Base-by-base conservation (phyloP, 23 tunicate genomes). In the Clavelina lepadiformis region DNA sequence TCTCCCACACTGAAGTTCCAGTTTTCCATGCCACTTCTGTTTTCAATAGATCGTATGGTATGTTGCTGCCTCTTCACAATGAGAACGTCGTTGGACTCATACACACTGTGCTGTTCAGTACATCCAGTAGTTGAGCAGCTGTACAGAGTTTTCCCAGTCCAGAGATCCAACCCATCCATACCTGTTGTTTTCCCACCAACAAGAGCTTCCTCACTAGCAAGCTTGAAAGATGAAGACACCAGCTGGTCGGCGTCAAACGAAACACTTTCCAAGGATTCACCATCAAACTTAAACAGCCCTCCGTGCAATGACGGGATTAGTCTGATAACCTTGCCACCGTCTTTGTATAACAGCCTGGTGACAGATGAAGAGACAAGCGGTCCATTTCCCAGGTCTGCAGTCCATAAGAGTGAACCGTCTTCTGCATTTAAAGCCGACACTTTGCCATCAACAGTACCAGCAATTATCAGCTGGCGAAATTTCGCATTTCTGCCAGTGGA, bases 1-100 rank as follows among this genome's bases (percentile, higher is more conserved):
- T 89, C 89, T 22, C 97, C 83, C 5, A 89, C 97, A 46, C 79
- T 89, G 60, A 81, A 89, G 59, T 89, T 89, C 97, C 97, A 89
- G 33, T 79, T 81, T 57, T 80, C 97, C 54, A 36, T 51, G 34
- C 97, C 97, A 56, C 76, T 75, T 51, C 97, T 70, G 30, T 77
- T 81, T 53, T 73, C 78, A 28, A 89, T 89, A 1, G 83, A 77
- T 31, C 97, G 78, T 0, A 89, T 89, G 19, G 82, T 80, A 45
- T 76, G 87, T 56, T 81, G 97, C 22, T 51, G 53, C 31, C 89
- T 58, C 45, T 89, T 89, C 33, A 89, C 63, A 35, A 89, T 65
- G 32, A 89, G 19, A 22, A 89, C 64, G 65, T 82, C 89, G 37
- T 38, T 31, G 25, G 78, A 20, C 19, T 66, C 73, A 11, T 45